These are phyloP conservation scores for Chrysomallon squamiferum DNA, from an alignment of 1,140 invertebrate genomes.

Conservation along the genomic window DNA sequence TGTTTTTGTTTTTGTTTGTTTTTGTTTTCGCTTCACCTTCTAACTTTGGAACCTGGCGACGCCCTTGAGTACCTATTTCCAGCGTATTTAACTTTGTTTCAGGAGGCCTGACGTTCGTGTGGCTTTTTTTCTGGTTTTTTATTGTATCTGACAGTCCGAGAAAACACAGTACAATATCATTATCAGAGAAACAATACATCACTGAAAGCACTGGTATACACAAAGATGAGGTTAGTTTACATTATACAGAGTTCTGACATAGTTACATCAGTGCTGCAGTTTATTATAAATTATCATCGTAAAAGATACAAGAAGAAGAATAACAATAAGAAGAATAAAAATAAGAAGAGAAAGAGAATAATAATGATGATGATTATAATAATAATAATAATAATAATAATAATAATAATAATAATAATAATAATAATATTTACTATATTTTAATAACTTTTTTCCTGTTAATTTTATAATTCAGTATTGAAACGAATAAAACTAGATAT, in stretches of 20 bases:
- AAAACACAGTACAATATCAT: background rate
- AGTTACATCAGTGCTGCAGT: background rate
- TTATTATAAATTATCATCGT: background rate
- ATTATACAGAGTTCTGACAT: background rate
- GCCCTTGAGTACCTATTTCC: too few species aligned
- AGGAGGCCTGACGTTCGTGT: background rate
- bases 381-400: background rate
- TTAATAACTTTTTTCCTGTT: too few species aligned
- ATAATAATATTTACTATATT: too few species aligned
- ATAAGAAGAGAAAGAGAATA: background rate
- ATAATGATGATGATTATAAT: background rate
- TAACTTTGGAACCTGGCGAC: too few species aligned
- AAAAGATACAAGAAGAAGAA: background rate
- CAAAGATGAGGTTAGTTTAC: background rate
- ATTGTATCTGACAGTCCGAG: background rate
- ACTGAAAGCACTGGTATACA: background rate
- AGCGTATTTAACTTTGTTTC: too few species aligned
- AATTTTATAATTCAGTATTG: too few species aligned
- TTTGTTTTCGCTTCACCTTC: too few species aligned
- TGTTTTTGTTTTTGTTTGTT: too few species aligned
- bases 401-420: background rate
- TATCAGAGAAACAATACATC: background rate
- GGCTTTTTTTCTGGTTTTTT: background rate
- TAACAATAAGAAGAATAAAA: background rate
- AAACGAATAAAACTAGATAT: too few species aligned